Evolutionary conservation across 2,797 vertebrate genomes (phyloP).

Genomic region (Pagetopsis macropterus): DNA sequence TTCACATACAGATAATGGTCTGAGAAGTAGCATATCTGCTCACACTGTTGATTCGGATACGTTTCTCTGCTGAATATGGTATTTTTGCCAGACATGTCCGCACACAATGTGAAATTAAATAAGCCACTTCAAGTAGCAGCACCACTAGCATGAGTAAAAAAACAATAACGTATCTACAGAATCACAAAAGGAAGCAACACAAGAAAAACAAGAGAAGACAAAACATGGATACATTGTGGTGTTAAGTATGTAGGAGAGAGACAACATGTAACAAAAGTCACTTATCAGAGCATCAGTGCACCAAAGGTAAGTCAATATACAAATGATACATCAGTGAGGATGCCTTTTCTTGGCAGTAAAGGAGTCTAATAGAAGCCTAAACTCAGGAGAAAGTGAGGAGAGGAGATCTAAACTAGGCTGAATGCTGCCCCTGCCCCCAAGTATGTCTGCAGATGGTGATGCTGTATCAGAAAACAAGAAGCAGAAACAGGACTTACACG

Average conservation of each 20-base stretch:
- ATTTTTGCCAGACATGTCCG: neutral
- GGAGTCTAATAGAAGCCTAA: neutral
- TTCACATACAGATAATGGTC: slow-evolving; percentile 14
- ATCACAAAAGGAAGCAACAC: neutral
- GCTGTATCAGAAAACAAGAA: neutral
- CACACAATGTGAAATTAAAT: neutral
- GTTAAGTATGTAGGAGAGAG: too few species aligned
- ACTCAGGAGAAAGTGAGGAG: neutral
- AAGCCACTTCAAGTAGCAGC: neutral
- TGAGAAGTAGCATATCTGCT: slow-evolving; percentile 12
- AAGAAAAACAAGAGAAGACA: neutral
- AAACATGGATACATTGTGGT: too few species aligned
- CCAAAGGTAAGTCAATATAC: neutral
- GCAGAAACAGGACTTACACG: neutral
- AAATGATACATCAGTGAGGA: neutral
- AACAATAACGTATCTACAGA: neutral
- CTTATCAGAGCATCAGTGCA: neutral
- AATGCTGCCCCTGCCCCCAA: neutral
- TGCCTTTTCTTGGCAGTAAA: neutral
- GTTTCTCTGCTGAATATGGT: neutral
- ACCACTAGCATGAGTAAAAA: neutral
- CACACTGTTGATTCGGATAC: slow-evolving; percentile 14
- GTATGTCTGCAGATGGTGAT: neutral
- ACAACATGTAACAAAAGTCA: neutral
- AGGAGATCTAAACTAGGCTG: neutral